A percentile compares a stretch with the other conserved stretches of the same genome.
Evolutionary conservation across 2,888 invertebrate species (phyloP).

Genomic region (Tethea ocularis): DNA sequence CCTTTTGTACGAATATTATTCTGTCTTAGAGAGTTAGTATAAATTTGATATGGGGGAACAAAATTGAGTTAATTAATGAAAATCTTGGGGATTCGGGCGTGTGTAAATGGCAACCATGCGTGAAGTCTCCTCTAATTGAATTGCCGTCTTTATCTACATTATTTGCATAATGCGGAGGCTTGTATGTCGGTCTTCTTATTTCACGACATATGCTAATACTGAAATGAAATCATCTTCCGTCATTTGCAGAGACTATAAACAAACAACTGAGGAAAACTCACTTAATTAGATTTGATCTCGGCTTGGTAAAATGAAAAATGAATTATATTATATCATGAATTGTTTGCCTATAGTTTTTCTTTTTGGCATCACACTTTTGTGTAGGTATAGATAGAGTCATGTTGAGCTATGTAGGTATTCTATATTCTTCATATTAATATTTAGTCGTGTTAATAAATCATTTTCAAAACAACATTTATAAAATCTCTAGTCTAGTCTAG

Average conservation of each 20-base stretch:
- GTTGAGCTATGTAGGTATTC: too few species aligned
- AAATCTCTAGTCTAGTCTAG: too few species aligned
- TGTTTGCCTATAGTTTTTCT: not conserved
- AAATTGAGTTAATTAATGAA: slow-evolving; percentile 49
- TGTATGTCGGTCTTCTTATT: slow-evolving; percentile 27
- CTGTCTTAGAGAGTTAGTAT: slow-evolving; percentile 27
- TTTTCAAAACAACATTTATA: too few species aligned
- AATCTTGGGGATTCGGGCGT: slow-evolving; percentile 36
- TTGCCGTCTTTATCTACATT: slow-evolving; percentile 49
- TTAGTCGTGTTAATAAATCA: too few species aligned
- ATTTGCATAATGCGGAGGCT: slow-evolving; percentile 44
- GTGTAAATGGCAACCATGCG: slow-evolving; percentile 37
- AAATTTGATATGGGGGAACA: slow-evolving; percentile 35
- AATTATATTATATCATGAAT: not conserved
- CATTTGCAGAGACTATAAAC: not conserved
- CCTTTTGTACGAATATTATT: slow-evolving; percentile 23
- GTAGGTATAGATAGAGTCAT: too few species aligned
- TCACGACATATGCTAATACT: slow-evolving; percentile 27
- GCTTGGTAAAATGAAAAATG: not conserved
- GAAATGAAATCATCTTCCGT: slow-evolving; percentile 19
- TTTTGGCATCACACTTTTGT: too few species aligned
- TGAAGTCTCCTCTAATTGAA: slow-evolving; percentile 55
- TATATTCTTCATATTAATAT: too few species aligned
- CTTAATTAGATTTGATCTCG: not conserved
- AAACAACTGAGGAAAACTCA: slow-evolving; percentile 15